Conservation (phyloP, 23 tunicate species). For the Oikopleura vanhoeffeni region DNA sequence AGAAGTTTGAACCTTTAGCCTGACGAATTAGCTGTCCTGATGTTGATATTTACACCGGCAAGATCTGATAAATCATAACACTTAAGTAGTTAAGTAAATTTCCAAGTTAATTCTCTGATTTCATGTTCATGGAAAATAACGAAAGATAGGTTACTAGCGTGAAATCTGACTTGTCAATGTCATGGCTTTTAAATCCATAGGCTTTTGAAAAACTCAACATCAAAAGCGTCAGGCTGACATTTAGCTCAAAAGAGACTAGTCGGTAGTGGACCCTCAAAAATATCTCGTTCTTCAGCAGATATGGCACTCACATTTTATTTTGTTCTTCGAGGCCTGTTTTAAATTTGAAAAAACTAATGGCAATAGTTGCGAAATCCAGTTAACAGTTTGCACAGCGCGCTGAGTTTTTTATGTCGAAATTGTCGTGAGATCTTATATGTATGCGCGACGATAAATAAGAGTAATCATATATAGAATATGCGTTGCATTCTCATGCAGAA, state of each 20-base stretch:
- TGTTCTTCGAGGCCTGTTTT: too few relatives aligned
- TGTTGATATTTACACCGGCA: not conserved
- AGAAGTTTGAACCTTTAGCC: not conserved
- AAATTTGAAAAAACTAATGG: too few relatives aligned
- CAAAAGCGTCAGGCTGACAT: not conserved
- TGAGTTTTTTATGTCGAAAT: too few relatives aligned
- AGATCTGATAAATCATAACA: not conserved
- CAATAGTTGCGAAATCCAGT: too few relatives aligned
- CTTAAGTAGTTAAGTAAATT: not conserved
- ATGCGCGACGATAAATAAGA: too few relatives aligned
- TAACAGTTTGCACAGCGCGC: too few relatives aligned
- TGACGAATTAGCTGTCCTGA: not conserved
- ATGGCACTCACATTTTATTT: too few relatives aligned
- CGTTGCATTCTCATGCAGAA: too few relatives aligned
- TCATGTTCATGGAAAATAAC: not conserved
- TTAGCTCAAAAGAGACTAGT: not conserved
- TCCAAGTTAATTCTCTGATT: not conserved
- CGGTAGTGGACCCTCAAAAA: not conserved
- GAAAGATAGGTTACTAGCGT: not conserved
- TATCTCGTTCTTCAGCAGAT: too few relatives aligned
- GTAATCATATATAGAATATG: too few relatives aligned
- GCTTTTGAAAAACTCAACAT: not conserved
- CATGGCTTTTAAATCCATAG: not conserved
- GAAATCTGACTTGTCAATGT: not conserved
- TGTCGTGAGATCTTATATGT: too few relatives aligned